Base-by-base conservation (phyloP, 2,888 invertebrate genomes). In the Steinernema scapterisci region DNA sequence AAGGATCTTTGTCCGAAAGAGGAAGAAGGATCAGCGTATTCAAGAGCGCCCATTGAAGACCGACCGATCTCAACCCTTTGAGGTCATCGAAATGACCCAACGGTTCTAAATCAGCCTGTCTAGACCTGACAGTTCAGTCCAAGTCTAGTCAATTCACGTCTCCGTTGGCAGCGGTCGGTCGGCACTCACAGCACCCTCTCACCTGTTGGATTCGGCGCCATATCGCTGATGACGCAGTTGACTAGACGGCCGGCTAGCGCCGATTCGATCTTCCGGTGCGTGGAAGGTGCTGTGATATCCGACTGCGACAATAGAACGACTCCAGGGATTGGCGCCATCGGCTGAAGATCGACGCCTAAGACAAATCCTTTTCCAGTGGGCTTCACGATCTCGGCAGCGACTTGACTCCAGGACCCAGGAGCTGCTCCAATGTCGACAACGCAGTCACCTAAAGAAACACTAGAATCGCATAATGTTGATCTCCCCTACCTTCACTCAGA, bases 121-220 rank as follows among this genome's bases (percentile, higher is more conserved):
- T 38, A 38, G 38, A 38, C 38, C 38, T 6, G 38, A 38, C 38
- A 38, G 3, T 9, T 38, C 9, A 6, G 9, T 38, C 38, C 38
- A 38, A 38, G 75, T 77, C 73, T n/a, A n/a, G 75, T 13, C 74
- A 0, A 9, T 27, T 56, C 25, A 43, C 72, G 6, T 45, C n/a
- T 13, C 11, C 27, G 13, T n/a, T 9, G 44, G 21, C 7, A 73
- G 45, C 5, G 44, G 43, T n/a, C 51, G 45, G n/a, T 38, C 13
- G 70, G 52, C 72, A 21, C 23, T 3, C 38, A 6, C 38, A 3
- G 38, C 38, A n/a, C n/a, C n/a, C 9, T 3, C 38, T 38, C 38
- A 82, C 87, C 88, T 16, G 83, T 83, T 0, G 86, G 83, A 76
- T 85, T 85, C 0, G 87, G 87, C 13, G 87, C 87, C 87, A 87